Conservation (phyloP, 1,140 invertebrate species). For the Drosophila erecta region DNA sequence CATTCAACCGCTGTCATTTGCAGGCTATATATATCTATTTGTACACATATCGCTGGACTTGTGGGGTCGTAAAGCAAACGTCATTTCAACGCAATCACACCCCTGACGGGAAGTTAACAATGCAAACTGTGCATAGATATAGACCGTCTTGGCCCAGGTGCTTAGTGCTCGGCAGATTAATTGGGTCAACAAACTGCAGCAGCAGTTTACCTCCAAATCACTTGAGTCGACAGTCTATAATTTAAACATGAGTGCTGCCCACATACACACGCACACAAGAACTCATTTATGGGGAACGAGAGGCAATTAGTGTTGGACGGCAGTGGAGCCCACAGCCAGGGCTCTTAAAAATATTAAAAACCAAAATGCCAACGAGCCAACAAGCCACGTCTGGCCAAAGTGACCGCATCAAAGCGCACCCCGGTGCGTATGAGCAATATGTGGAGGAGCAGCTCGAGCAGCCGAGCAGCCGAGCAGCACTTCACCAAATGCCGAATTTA, state of each 20-base stretch:
- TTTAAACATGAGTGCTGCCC: slow-evolving; percentile 50
- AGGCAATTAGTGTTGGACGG: slow-evolving; percentile 53
- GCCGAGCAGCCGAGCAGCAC: slow-evolving; percentile 16
- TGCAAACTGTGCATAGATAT: slow-evolving; percentile 60
- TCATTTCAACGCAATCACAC: slow-evolving; percentile 46
- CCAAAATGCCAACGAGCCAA: slow-evolving; percentile 44
- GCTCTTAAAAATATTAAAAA: slow-evolving; percentile 71
- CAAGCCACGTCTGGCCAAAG: slow-evolving; percentile 48
- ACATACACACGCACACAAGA: not conserved
- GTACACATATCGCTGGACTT: slow-evolving; percentile 1
- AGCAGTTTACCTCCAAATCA: slow-evolving; percentile 50
- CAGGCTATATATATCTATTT: not conserved
- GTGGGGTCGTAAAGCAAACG: slow-evolving; percentile 24
- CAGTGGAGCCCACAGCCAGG: slow-evolving; percentile 35
- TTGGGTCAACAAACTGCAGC: slow-evolving; percentile 71
- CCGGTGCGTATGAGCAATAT: slow-evolving; percentile 72
- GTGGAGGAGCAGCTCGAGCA: not conserved
- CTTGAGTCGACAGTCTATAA: slow-evolving; percentile 65
- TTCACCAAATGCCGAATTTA: slow-evolving; percentile 54
- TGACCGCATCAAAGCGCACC: slow-evolving; percentile 67
- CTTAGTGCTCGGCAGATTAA: slow-evolving; percentile 64
- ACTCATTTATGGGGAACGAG: not conserved
- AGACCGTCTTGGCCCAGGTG: slow-evolving; percentile 38
- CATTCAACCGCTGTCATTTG: not conserved
- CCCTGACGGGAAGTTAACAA: slow-evolving; percentile 57